Conservation (phyloP, 2,888 invertebrate species). For the Philonicus albiceps region DNA sequence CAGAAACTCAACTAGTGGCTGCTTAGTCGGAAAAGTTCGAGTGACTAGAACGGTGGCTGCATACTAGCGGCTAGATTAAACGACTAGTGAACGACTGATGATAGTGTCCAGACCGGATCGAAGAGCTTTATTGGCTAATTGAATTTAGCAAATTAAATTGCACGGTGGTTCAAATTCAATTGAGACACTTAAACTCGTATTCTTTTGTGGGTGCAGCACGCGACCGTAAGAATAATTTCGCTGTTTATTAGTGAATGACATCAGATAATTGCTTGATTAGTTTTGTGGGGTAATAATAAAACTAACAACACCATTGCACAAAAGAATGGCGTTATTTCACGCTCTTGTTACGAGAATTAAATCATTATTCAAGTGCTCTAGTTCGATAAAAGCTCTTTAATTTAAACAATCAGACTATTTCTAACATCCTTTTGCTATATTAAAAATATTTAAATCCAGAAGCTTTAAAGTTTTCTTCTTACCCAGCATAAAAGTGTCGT, state of each 20-base stretch:
- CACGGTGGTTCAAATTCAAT: background rate
- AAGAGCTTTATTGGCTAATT: slow-evolving; percentile 1
- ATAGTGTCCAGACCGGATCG: background rate
- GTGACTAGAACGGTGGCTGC: background rate
- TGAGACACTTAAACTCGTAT: background rate
- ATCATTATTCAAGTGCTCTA: background rate
- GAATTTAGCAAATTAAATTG: slow-evolving; percentile 7
- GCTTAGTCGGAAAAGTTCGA: background rate
- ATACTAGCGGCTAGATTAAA: background rate
- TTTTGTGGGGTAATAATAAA: background rate
- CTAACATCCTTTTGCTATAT: background rate
- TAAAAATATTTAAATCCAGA: background rate
- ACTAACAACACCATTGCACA: background rate
- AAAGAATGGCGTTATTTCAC: background rate
- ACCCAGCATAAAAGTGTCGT: background rate
- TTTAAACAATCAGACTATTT: background rate
- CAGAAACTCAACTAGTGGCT: background rate
- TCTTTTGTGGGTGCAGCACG: background rate
- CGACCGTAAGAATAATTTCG: background rate
- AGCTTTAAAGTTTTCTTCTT: background rate
- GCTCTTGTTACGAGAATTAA: background rate
- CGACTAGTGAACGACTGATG: background rate
- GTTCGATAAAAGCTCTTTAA: background rate
- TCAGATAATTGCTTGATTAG: background rate
- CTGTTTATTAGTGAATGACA: background rate